Base-by-base conservation (phyloP, 2,113 vertebrate species). In the Epinephelus moara region DNA sequence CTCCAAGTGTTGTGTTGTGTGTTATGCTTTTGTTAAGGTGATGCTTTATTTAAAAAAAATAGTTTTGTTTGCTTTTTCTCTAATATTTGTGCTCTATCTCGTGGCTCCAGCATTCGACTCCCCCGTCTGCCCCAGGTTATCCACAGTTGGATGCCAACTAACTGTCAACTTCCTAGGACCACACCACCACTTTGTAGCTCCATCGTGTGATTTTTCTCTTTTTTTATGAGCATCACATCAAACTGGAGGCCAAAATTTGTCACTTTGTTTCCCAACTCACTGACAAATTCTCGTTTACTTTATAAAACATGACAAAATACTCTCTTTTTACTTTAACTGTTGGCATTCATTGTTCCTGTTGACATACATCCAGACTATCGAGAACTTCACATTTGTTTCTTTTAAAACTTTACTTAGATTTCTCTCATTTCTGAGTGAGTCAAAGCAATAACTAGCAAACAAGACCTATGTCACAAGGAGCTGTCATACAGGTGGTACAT, bases 211-310 rank as follows among this genome's bases (percentile, higher is more conserved):
- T 52, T 13, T 69, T 53, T 68, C 42, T 23, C 17, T 67, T 85
- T 45, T 30, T 67, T 18, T 47, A 27, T 57, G 13, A 80, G 57
- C 53, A 55, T 70, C 42, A 70, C 40, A 71, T 62, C 49, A 71
- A 62, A 57, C 45, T 56, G 33, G 27, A 33, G 64, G 61, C 21
- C 14, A 68, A 15, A 71, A 67, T 56, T 11, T 74, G 69, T 72
- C 79, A 78, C 66, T 57, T 78, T 78, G 60, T 76, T 78, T 69
- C 21, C 49, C n/a, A 23, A 4, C 68, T 60, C 63, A 13, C 74
- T 73, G 50, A 40, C 49, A 23, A 52, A 61, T 47, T 12, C 18
- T 17, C 17, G 30, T 9, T 82, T 70, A 30, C 15, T 67, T 75
- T 19, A 49, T 33, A 27, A 60, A 62, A 68, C 49, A 27, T 37